Evolutionary conservation across 2,888 invertebrate genomes (phyloP).

Genomic region (Drosophila mulleri): DNA sequence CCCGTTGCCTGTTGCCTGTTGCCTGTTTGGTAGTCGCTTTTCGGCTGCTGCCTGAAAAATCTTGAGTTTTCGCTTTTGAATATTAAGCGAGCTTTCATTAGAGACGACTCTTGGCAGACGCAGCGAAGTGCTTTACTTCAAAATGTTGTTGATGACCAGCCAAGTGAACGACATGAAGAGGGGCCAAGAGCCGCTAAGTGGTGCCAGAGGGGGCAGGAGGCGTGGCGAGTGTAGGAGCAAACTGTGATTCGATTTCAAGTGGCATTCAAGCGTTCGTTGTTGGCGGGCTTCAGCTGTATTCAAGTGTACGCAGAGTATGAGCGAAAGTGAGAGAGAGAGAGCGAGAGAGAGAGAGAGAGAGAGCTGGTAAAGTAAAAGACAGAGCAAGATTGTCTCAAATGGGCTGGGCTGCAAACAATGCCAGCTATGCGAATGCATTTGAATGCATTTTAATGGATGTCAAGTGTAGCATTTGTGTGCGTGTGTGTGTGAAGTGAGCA

Average conservation of each 20-base stretch:
- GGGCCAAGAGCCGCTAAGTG: slow-evolving; percentile 1
- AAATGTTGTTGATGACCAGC: slow-evolving; percentile 48
- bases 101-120: not conserved
- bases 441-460: slow-evolving; percentile 66
- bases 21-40: not conserved
- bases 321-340: not conserved
- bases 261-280: slow-evolving; percentile 50
- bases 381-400: slow-evolving; percentile 18
- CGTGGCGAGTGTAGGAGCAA: not conserved
- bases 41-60: slow-evolving; percentile 11
- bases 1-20: slow-evolving; percentile 26
- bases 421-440: slow-evolving; percentile 39
- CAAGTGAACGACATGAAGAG: slow-evolving; percentile 30
- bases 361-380: not conserved
- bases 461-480: slow-evolving; percentile 5
- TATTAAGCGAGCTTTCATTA: slow-evolving; percentile 51
- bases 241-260: slow-evolving; percentile 49
- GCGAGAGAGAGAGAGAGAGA: not conserved
- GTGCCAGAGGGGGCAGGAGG: not conserved
- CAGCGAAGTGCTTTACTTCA: slow-evolving; percentile 18
- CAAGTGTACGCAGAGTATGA: slow-evolving; percentile 25
- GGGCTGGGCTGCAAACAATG: slow-evolving; percentile 52
- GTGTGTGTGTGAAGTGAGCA: not conserved
- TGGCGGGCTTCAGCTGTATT: slow-evolving; percentile 45
- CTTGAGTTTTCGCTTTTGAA: slow-evolving; percentile 41